Conservation (phyloP, 2,888 invertebrate genomes). For the Plemyria rubiginata region DNA sequence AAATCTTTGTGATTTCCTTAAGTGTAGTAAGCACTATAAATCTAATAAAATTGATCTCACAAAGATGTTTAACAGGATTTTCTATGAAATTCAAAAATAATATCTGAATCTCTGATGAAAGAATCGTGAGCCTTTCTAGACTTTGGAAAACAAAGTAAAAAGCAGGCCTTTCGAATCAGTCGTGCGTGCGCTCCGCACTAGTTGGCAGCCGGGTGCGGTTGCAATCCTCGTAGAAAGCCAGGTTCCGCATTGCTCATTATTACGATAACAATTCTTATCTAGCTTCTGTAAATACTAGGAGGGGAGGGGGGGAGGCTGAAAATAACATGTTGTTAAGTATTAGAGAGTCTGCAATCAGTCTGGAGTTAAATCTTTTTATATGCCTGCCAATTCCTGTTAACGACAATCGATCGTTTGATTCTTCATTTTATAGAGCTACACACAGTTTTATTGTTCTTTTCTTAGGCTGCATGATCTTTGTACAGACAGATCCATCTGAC, state of each 20-base stretch:
- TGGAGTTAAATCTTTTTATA: background rate
- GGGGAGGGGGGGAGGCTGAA: too few relatives aligned
- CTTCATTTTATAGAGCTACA: background rate
- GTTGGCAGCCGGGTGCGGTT: conserved; percentile 47
- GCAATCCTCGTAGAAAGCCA: conserved; percentile 27
- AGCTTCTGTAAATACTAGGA: conserved; percentile 1
- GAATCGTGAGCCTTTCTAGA: conserved; percentile 30
- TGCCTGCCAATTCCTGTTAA: too few relatives aligned
- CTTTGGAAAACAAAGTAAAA: conserved; percentile 51
- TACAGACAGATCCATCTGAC: background rate
- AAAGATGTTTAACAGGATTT: background rate
- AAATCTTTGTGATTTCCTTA: too few relatives aligned
- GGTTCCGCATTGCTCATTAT: conserved; percentile 32
- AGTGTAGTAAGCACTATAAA: too few relatives aligned
- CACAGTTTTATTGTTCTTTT: too few relatives aligned
- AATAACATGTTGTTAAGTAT: background rate
- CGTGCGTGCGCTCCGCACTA: conserved; percentile 67
- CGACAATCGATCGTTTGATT: background rate
- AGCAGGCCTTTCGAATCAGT: conserved; percentile 57
- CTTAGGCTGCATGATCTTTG: background rate
- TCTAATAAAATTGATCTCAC: too few relatives aligned
- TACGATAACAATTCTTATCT: conserved; percentile 13
- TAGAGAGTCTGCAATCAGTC: background rate
- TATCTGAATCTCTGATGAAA: conserved; percentile 19
- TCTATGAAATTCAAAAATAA: conserved; percentile 2